Percentiles rank a stretch among this genome's conserved stretches.
Conservation (phyloP, 2,797 vertebrate species). For the Diceros bicornis region DNA sequence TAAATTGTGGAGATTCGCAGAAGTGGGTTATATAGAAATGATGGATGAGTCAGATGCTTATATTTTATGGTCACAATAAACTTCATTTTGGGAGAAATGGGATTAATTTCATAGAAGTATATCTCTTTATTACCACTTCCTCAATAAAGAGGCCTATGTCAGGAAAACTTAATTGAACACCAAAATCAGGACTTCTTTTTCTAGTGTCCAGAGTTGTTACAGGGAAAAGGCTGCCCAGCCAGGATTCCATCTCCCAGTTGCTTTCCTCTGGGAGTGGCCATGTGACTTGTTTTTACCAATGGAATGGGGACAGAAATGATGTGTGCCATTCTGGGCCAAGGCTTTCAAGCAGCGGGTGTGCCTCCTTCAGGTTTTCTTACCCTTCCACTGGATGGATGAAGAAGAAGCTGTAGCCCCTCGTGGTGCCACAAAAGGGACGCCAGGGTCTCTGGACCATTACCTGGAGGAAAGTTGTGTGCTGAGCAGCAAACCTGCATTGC, state of each 20-base stretch:
- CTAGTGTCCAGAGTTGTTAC: neutral
- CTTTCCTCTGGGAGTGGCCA: neutral
- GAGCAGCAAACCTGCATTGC: neutral
- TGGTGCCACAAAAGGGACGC: neutral
- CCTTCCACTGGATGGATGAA: neutral
- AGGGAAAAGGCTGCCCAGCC: neutral
- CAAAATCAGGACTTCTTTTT: neutral
- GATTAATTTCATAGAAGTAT: neutral
- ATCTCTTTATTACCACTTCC: neutral
- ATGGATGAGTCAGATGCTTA: neutral
- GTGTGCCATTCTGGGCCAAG: neutral
- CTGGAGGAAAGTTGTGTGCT: neutral
- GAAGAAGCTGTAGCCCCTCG: neutral
- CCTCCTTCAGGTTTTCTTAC: neutral
- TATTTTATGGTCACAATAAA: conserved; percentile 2
- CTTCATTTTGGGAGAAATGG: conserved; percentile 15
- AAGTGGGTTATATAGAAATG: neutral
- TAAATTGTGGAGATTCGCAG: neutral
- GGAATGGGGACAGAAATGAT: neutral
- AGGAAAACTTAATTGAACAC: neutral
- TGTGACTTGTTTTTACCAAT: neutral
- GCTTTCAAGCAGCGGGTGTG: neutral
- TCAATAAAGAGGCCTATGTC: neutral
- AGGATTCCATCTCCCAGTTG: neutral
- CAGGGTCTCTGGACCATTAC: neutral